Base-by-base conservation (phyloP, 2,797 vertebrate species). In the Acipenser transmontanus region DNA sequence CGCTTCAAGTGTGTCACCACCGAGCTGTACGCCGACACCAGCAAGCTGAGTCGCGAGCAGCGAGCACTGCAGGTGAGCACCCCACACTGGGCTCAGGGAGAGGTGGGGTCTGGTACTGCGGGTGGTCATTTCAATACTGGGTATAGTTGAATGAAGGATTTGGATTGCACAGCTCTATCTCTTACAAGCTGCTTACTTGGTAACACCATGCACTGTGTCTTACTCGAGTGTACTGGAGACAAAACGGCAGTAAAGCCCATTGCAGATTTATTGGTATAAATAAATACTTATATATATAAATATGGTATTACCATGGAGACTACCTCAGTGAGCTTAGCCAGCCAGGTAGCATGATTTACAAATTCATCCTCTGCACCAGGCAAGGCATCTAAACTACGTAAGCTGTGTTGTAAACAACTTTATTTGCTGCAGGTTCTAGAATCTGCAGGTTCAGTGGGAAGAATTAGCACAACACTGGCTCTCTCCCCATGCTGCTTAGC, bases 1-100 rank as follows among this genome's bases (percentile, higher is more conserved):
- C 93, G 95, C 72, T 95, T 99, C 92, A 99, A 99, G 87, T 98
- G 93, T 68, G 91, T 98, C 84, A 99, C 97, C 51, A 98, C 96
- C 0, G 97, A 99, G 80, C 91, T 99, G 78, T 99, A 97, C 0
- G 96, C 95, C 0, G 97, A 99, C 84, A 96, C 96, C 81, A 99
- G 95, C 89, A 96, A 99, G 86, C 91, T 99, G 78, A 96, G 95
- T 87, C 91, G 97, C 66, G 97, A 99, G 82, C 97, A 99, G 87
- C 91, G 95, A 74, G 97, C 97, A 0, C 74, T 99, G 76, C 97
- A 99, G 94, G 97, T 99, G 93, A 98, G 95, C 74, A 34, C 34
- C 34, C 34, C 34, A 34, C 34, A 4, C 34, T 34, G 34, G 34
- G 34, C 34, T 34, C 34, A 34, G 34, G 34, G 34, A 34, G 34